Base-by-base conservation (phyloP, 23 tunicate species). In the Trididemnum nubilum region DNA sequence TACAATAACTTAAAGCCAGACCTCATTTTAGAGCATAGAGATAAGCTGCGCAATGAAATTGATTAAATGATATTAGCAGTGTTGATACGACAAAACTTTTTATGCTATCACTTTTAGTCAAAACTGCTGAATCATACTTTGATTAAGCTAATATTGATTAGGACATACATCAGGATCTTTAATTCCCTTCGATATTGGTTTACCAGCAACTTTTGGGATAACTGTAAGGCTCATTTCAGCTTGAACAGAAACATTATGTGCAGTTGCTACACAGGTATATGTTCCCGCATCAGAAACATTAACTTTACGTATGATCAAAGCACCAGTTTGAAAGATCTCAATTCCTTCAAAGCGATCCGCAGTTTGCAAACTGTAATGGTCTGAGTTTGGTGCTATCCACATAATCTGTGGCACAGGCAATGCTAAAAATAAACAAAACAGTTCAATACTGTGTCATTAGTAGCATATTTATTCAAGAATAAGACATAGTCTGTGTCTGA, bases 331-430 rank as follows among this genome's bases (percentile, higher is more conserved):
- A 58, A 74, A 79, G 27, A 82, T 97, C 34, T 82, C 89, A 28
- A 96, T 83, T 12, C 99, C 99, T 34, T 96, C 97, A 65, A 86
- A 96, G 24, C 82, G 76, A 60, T 86, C 96, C 21, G 99, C 92
- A 36, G 85, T 91, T 25, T 93, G 92, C 49, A 96, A 36, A 21
- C 82, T 78, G 84, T 91, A 96, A 34, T 72, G 81, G 79, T 96
- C 99, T 32, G 27, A 33, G 61, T 96, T 91, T 0, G 99, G 99
- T 35, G 99, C 99, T 9, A 72, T 82, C 99, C 99, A 96, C 61
- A 71, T 34, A 0, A 96, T 59, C 15, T 65, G 65, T 12, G 99
- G 83, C 22, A 40, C 61, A 25, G 99, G 99, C 65, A 51, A 78
- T 23, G 33, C 78, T 73, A 30, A n/a, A 73, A 30, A 44, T 44